Evolutionary conservation across 2,113 vertebrate genomes (phyloP).

Genomic region (Zosterops pallidus): DNA sequence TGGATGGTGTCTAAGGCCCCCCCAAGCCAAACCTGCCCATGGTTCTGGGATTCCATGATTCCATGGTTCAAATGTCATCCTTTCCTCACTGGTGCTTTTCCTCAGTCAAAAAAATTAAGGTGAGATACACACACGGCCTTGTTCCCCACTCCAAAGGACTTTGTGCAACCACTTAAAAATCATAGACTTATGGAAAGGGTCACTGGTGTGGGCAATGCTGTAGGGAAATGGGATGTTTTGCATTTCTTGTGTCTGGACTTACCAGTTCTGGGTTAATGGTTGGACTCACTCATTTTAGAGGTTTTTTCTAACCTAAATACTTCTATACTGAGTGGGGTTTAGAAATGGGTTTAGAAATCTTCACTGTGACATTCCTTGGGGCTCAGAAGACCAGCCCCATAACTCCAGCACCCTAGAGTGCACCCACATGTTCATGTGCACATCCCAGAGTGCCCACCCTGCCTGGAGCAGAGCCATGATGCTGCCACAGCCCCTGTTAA

Average conservation of each 20-base stretch:
- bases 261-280: neutral
- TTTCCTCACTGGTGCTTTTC: neutral
- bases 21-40: neutral
- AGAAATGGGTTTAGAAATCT: neutral
- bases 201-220: neutral
- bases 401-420: neutral
- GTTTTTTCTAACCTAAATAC: neutral
- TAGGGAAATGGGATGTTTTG: neutral
- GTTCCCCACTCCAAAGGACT: neutral
- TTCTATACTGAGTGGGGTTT: neutral
- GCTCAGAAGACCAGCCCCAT: neutral
- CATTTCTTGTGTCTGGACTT: neutral
- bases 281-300: neutral
- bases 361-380: fast-evolving
- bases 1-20: too few relatives aligned
- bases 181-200: neutral
- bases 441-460: fast-evolving
- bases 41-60: neutral
- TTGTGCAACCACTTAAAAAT: neutral
- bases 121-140: neutral
- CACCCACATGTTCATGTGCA: fast-evolving
- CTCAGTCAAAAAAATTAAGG: neutral
- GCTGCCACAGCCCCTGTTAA: neutral
- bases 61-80: neutral
- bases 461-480: neutral